Evolutionary conservation across 1,140 invertebrate species (phyloP).

Genomic region (Listronotus oregonensis): DNA sequence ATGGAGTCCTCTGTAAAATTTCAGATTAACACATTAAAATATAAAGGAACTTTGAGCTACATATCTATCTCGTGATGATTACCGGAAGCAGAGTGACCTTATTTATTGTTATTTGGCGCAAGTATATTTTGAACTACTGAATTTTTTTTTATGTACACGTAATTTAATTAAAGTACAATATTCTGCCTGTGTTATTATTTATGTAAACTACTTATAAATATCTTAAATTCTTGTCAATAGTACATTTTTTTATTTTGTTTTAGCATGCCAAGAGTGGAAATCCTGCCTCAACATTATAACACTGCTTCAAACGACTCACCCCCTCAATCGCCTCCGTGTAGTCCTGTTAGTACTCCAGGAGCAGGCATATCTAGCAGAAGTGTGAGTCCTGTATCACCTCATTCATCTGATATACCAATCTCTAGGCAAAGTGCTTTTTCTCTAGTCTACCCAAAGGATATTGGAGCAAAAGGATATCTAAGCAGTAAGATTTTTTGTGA

Average conservation of each 20-base stretch:
- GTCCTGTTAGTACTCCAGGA: constrained; percentile 47
- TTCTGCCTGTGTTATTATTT: too few relatives aligned
- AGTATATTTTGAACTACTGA: too few relatives aligned
- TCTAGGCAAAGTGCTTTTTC: constrained; percentile 55
- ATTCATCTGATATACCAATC: constrained; percentile 35
- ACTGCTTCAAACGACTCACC: constrained; percentile 36
- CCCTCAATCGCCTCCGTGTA: constrained; percentile 42
- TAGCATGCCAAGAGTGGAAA: constrained; percentile 53
- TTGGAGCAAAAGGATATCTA: constrained; percentile 17
- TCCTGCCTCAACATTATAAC: constrained; percentile 42
- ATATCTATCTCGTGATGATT: too few relatives aligned
- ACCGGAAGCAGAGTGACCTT: too few relatives aligned
- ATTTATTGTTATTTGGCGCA: too few relatives aligned
- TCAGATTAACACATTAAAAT: too few relatives aligned
- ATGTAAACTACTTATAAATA: too few relatives aligned
- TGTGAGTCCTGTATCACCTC: constrained; percentile 52
- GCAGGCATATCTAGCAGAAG: constrained; percentile 49
- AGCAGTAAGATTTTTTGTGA: constrained; percentile 17
- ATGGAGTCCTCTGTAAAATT: too few relatives aligned
- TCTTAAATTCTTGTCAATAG: too few relatives aligned
- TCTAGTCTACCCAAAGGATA: constrained; percentile 53
- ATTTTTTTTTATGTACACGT: too few relatives aligned
- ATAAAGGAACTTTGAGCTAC: too few relatives aligned
- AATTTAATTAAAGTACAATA: too few relatives aligned
- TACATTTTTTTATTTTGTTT: constrained; percentile 31